phyloP scores from a whole-genome alignment of 2,797 vertebrate species.

The Tinamus major region DNA sequence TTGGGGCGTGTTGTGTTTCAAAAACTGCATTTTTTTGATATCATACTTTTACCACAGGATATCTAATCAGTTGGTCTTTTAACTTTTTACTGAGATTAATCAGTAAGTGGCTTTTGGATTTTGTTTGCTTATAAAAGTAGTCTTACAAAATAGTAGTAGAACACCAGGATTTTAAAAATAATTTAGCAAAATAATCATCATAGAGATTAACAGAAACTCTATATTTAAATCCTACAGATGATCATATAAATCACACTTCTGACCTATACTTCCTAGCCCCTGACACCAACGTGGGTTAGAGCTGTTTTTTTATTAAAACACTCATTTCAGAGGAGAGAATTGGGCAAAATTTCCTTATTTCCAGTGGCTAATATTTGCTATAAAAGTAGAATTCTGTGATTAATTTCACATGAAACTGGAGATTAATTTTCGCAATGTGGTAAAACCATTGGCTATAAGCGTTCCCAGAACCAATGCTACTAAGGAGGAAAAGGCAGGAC shows the following conservation, averaged over 20 bases:
- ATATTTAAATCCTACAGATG: background rate
- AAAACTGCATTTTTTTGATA: slow-evolving; percentile 46
- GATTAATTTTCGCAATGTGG: slow-evolving; percentile 9
- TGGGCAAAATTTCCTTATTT: background rate
- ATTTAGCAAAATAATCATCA: slow-evolving; percentile 7
- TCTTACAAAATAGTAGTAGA: background rate
- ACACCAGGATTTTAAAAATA: background rate
- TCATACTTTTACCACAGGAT: slow-evolving; percentile 12
- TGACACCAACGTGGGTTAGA: background rate
- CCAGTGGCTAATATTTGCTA: background rate
- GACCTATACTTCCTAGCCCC: background rate
- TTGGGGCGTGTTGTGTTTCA: slow-evolving; percentile 29
- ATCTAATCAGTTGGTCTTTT: slow-evolving; percentile 28
- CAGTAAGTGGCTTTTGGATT: background rate
- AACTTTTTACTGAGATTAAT: background rate
- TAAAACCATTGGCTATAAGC: background rate
- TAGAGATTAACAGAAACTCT: background rate
- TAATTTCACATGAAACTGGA: background rate
- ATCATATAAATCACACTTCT: slow-evolving; percentile 17
- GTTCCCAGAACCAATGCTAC: background rate
- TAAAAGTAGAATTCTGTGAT: background rate
- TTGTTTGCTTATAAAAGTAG: background rate
- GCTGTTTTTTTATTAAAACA: background rate
- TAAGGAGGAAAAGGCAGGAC: background rate
- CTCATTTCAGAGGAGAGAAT: background rate